Percentiles rank a stretch among this genome's conserved stretches.
Conservation (phyloP, 2,888 invertebrate species). For the Acanthoscelides obtectus region DNA sequence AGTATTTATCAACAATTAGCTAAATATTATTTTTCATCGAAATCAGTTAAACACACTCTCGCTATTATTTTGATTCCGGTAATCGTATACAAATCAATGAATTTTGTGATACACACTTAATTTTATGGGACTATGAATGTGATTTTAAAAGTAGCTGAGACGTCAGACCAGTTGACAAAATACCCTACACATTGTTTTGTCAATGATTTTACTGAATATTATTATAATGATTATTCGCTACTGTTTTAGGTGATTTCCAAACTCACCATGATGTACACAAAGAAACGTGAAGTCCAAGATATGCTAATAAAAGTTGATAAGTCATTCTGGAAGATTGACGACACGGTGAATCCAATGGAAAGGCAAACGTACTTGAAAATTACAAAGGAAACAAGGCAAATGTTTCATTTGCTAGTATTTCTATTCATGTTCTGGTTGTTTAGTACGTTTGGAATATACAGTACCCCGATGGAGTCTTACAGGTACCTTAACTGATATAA, state of each 20-base stretch:
- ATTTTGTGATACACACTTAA: too few relatives aligned
- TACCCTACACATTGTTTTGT: neutral
- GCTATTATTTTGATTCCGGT: too few relatives aligned
- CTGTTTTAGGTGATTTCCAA: neutral
- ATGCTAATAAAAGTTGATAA: neutral
- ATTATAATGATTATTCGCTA: too few relatives aligned
- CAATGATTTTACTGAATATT: neutral
- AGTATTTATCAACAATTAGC: too few relatives aligned
- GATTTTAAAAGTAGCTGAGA: too few relatives aligned
- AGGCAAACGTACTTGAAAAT: neutral
- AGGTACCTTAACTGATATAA: neutral
- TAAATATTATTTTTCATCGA: too few relatives aligned
- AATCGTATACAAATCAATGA: too few relatives aligned
- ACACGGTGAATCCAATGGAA: neutral
- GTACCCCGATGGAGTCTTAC: neutral
- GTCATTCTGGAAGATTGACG: neutral
- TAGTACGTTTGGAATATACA: neutral
- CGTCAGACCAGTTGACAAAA: too few relatives aligned
- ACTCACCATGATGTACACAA: conserved; percentile 1
- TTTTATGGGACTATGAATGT: too few relatives aligned
- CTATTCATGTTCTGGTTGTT: neutral
- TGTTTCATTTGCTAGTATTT: neutral
- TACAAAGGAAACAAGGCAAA: neutral
- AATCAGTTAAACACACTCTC: too few relatives aligned
- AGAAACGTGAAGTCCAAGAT: neutral